Conservation (phyloP, 2,888 invertebrate species). For the Hypena proboscidalis region DNA sequence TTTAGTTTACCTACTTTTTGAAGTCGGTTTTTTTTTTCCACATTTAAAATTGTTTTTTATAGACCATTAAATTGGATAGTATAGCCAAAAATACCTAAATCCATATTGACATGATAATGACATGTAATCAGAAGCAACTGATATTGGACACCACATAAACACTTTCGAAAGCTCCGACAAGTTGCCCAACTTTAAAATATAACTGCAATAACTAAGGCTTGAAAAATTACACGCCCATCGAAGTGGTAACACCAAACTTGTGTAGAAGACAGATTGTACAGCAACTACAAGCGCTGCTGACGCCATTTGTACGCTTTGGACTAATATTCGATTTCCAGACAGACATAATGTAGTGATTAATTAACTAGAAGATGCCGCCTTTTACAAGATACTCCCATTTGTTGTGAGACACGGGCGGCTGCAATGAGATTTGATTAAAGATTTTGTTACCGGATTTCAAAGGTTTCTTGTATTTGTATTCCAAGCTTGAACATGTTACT, state of each 20-base stretch:
- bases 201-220: slow-evolving; percentile 36
- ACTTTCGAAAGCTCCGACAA: slow-evolving; percentile 14
- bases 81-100: too few relatives aligned
- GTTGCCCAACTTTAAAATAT: slow-evolving; percentile 35
- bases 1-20: too few relatives aligned
- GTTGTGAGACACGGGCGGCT: slow-evolving; percentile 20
- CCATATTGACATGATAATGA: too few relatives aligned
- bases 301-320: slow-evolving; percentile 35
- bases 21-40: too few relatives aligned
- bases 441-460: slow-evolving; percentile 5
- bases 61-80: too few relatives aligned
- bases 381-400: slow-evolving; percentile 35
- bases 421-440: slow-evolving; percentile 20
- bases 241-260: slow-evolving; percentile 26
- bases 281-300: slow-evolving; percentile 26
- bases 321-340: slow-evolving; percentile 41
- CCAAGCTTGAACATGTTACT: too few relatives aligned
- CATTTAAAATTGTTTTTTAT: too few relatives aligned
- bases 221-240: slow-evolving; percentile 44
- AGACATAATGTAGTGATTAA: slow-evolving; percentile 36
- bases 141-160: neutral
- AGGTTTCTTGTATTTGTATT: too few relatives aligned
- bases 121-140: neutral
- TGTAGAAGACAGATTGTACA: slow-evolving; percentile 41
- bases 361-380: slow-evolving; percentile 35